Conservation (phyloP, 2,888 invertebrate species). For the Epinotia ramella region DNA sequence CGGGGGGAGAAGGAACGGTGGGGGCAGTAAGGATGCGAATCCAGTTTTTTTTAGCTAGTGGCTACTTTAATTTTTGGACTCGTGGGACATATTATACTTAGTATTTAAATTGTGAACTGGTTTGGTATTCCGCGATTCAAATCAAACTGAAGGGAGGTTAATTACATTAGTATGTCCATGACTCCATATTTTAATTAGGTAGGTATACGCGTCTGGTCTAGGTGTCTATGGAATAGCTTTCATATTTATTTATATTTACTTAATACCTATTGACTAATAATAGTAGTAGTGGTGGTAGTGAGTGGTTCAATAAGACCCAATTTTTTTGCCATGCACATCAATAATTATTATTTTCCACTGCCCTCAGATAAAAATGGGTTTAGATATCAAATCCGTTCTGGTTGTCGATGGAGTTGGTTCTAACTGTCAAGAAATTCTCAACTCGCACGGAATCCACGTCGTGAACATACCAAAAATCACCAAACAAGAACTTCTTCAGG, state of each 20-base stretch:
- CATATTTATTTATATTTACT: too few relatives aligned
- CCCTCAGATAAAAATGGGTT: conserved; percentile 69
- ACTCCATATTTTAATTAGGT: neutral
- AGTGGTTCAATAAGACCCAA: too few relatives aligned
- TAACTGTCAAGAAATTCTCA: conserved; percentile 92
- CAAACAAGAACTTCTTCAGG: conserved; percentile 91
- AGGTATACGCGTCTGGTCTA: neutral
- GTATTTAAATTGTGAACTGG: neutral
- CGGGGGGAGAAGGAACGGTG: too few relatives aligned
- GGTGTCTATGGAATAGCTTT: too few relatives aligned
- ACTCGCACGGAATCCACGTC: conserved; percentile 91
- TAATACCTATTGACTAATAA: too few relatives aligned
- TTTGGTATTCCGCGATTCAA: neutral
- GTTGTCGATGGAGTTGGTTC: conserved; percentile 97
- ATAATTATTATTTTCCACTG: neutral
- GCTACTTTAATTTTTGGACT: too few relatives aligned
- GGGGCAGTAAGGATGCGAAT: too few relatives aligned
- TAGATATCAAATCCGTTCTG: conserved; percentile 91
- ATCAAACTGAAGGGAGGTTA: neutral
- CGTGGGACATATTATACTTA: neutral
- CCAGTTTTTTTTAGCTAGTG: too few relatives aligned
- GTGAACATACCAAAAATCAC: conserved; percentile 91
- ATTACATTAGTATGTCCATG: conserved; percentile 1
- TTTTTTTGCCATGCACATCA: too few relatives aligned
- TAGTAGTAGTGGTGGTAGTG: too few relatives aligned